Conservation (phyloP, 2,113 vertebrate genomes). For the Oxygymnocypris stewartii region DNA sequence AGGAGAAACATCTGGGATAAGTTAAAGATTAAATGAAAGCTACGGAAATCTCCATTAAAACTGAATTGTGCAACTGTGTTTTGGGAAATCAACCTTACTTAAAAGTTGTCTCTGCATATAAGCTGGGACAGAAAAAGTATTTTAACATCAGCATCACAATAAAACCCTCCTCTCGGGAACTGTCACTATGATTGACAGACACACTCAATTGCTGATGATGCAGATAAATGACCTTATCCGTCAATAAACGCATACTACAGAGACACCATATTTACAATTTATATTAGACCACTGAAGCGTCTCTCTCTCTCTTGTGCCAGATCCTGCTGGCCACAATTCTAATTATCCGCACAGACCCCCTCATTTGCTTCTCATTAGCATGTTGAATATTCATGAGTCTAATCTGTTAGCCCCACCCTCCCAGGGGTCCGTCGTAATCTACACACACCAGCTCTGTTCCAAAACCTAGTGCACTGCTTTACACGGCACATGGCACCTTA, state of each 20-base stretch:
- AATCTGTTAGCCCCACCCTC: conserved; percentile 51
- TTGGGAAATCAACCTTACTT: background rate
- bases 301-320: conserved; percentile 25
- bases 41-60: background rate
- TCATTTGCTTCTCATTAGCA: conserved; percentile 58
- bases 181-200: conserved; percentile 38
- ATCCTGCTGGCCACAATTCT: conserved; percentile 55
- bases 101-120: conserved; percentile 15
- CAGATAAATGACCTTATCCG: conserved; percentile 29
- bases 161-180: background rate
- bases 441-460: conserved; percentile 13
- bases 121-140: background rate
- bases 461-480: conserved; percentile 6
- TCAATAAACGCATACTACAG: conserved; percentile 13
- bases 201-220: conserved; percentile 30
- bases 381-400: conserved; percentile 57
- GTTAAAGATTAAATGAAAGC: background rate
- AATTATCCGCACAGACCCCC: conserved; percentile 55
- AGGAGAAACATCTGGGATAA: background rate
- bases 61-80: background rate
- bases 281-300: conserved; percentile 22
- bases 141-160: conserved; percentile 3
- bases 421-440: conserved; percentile 28
- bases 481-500: background rate
- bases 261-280: conserved; percentile 43